These are phyloP conservation scores for Mythimna albipuncta DNA, from an alignment of 2,888 invertebrate genomes.

Conservation along the genomic window DNA sequence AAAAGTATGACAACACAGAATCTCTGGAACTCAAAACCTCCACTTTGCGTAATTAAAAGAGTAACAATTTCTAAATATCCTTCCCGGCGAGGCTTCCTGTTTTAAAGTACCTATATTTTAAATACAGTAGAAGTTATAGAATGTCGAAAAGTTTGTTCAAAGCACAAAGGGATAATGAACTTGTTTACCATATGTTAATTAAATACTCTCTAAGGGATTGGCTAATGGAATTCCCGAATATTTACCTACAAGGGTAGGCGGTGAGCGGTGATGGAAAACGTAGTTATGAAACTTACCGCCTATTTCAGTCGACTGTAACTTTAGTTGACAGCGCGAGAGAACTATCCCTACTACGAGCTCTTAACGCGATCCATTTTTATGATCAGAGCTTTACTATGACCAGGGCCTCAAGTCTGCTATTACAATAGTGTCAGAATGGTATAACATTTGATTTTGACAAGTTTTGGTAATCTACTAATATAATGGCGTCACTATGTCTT, in stretches of 20 bases:
- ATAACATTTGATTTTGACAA: no score
- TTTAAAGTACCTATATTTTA: conserved; percentile 61
- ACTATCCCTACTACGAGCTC: conserved; percentile 27
- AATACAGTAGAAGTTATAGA: conserved; percentile 66
- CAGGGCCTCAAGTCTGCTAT: no score
- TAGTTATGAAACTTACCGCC: conserved; percentile 55
- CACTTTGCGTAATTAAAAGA: conserved; percentile 43
- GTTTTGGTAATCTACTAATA: no score
- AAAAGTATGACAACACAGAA: conserved; percentile 31
- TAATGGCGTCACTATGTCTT: no score
- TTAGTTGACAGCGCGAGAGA: conserved; percentile 57
- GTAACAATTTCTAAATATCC: conserved; percentile 48
- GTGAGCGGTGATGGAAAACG: conserved; percentile 61
- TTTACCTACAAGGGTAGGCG: conserved; percentile 71
- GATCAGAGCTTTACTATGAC: no score
- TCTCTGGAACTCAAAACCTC: conserved; percentile 45
- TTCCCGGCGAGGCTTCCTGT: conserved; percentile 30
- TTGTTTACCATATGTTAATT: conserved; percentile 85
- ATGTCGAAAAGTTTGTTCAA: conserved; percentile 71
- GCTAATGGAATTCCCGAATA: conserved; percentile 80
- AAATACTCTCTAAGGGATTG: conserved; percentile 80
- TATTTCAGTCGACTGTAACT: conserved; percentile 44
- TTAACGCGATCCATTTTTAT: no score
- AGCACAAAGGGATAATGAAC: conserved; percentile 80
- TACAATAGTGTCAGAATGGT: no score